Base-by-base conservation (phyloP, 2,888 invertebrate genomes). In the Fragum sueziense region DNA sequence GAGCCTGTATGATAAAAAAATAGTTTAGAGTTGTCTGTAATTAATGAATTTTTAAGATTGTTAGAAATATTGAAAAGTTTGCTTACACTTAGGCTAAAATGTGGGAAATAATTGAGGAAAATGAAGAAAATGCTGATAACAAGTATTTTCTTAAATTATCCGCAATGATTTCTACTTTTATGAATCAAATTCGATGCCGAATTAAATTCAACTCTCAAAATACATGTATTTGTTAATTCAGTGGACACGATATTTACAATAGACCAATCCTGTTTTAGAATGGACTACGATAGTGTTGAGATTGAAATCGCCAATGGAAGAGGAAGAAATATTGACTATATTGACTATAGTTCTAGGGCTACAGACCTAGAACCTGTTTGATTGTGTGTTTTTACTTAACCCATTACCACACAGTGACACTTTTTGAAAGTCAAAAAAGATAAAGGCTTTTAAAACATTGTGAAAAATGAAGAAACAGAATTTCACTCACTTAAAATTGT, bases 201-300 rank as follows among this genome's bases (percentile, higher is more conserved):
- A n/a, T n/a, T n/a, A n/a, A n/a, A n/a, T n/a, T n/a, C n/a, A n/a
- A n/a, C n/a, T n/a, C n/a, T n/a, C n/a, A n/a, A n/a, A n/a, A n/a
- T n/a, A n/a, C n/a, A n/a, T n/a, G n/a, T n/a, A n/a, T n/a, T n/a
- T n/a, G n/a, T 93, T 99, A 9, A 93, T 98, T n/a, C 97, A 97
- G 0, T 93, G 93, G 93, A 89, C 93, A 34, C 86, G 91, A 57
- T 89, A 87, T 74, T 84, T 99, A 97, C 96, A 98, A 93, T 95
- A 95, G 76, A 86, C 95, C 0, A 97, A 97, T 93, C 96, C 97
- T 0, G 92, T 94, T 14, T 93, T 99, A 77, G 95, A 95, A 70
- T 94, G 95, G 80, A 95, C 97, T 88, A 96, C 97, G n/a, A 95
- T 98, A 59, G 95, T 98, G 79, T 98, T 99, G 91, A 96, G 96